A percentile compares a stretch with the other conserved stretches of the same genome.
Evolutionary conservation across 2,797 vertebrate genomes (phyloP).

Genomic region (Steatocranus sp.): DNA sequence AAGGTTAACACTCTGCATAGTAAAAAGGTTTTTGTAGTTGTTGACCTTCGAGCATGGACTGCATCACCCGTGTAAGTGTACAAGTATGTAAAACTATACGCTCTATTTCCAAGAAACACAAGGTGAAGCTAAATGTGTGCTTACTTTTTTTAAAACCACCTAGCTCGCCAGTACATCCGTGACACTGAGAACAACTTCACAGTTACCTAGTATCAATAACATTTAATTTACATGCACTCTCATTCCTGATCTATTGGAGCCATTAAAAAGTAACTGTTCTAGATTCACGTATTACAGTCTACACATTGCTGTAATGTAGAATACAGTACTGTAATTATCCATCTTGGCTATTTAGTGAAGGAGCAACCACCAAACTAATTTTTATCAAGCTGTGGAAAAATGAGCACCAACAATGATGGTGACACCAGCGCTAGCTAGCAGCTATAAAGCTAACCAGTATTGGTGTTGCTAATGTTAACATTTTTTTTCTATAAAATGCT

Average conservation of each 20-base stretch:
- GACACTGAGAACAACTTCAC: neutral
- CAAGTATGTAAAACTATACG: neutral
- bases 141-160: neutral
- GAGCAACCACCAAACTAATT: neutral
- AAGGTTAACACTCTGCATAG: slow-evolving; percentile 55
- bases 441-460: neutral
- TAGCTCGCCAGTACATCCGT: neutral
- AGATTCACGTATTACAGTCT: neutral
- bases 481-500: neutral
- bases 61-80: slow-evolving; percentile 1
- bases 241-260: neutral
- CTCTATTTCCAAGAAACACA: neutral
- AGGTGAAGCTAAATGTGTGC: neutral
- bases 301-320: neutral
- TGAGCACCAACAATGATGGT: neutral
- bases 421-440: neutral
- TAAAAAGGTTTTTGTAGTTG: slow-evolving; percentile 36
- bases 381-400: neutral
- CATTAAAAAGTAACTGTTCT: neutral
- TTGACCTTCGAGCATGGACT: slow-evolving; percentile 25
- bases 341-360: neutral
- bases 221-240: neutral
- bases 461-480: neutral
- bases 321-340: neutral
- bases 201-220: neutral